Conservation (phyloP, 2,888 invertebrate species). For the Tachina lurida region DNA sequence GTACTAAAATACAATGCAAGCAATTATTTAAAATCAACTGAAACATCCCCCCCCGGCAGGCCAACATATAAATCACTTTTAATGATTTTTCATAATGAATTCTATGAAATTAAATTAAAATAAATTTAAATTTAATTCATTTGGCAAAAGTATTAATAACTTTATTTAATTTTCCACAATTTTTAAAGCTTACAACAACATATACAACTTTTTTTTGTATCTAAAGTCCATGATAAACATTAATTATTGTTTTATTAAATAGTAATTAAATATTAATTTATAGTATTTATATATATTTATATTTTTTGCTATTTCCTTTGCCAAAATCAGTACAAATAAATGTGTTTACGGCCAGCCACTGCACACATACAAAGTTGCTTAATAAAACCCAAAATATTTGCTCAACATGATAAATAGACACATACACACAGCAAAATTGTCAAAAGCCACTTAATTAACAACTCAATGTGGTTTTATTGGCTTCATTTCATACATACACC, state of each 20-base stretch:
- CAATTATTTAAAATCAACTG: constrained; percentile 39
- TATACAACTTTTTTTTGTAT: background rate
- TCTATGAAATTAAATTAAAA: constrained; percentile 63
- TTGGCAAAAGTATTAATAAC: constrained; percentile 62
- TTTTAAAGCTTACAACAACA: background rate
- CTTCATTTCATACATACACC: constrained; percentile 67
- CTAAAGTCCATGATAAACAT: constrained; percentile 54
- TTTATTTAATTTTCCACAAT: constrained; percentile 56
- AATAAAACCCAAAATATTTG: constrained; percentile 39
- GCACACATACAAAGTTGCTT: constrained; percentile 20
- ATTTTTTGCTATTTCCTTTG: constrained; percentile 45
- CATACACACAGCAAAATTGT: constrained; percentile 62
- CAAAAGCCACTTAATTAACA: constrained; percentile 72
- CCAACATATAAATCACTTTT: constrained; percentile 50
- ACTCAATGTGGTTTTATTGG: constrained; percentile 72
- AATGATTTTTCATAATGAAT: constrained; percentile 47
- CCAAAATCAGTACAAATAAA: background rate
- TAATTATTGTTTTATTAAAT: constrained; percentile 69
- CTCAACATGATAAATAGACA: background rate
- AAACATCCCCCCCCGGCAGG: background rate
- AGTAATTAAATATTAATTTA: constrained; percentile 71
- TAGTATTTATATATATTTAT: constrained; percentile 8
- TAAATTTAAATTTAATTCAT: constrained; percentile 59
- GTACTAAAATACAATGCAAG: constrained; percentile 28
- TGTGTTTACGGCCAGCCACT: constrained; percentile 1